phyloP scores from a whole-genome alignment of 2,888 invertebrate genomes.

The Philonicus albiceps region DNA sequence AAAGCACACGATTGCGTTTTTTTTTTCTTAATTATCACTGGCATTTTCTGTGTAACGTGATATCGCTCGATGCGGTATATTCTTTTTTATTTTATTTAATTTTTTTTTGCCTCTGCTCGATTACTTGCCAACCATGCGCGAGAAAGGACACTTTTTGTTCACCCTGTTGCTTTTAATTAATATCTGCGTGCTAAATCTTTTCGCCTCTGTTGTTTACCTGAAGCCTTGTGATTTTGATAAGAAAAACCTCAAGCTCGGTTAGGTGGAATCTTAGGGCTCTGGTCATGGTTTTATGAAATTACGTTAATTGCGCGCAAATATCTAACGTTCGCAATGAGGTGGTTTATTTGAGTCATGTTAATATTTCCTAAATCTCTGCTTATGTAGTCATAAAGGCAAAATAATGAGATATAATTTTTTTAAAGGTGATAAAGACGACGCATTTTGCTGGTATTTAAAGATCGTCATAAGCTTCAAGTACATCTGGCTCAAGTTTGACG shows the following conservation, averaged over 20 bases:
- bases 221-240: background rate
- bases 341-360: background rate
- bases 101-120: background rate
- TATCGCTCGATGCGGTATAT: background rate
- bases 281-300: background rate
- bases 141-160: background rate
- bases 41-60: background rate
- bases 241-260: background rate
- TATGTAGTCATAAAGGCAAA: background rate
- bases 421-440: background rate
- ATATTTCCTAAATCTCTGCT: background rate
- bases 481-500: background rate
- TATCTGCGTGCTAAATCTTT: slow-evolving; percentile 7
- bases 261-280: background rate
- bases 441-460: background rate
- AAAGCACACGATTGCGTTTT: background rate
- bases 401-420: background rate
- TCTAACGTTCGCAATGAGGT: background rate
- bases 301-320: background rate
- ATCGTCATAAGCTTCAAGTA: background rate
- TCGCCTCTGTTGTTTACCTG: background rate
- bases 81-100: too few species aligned
- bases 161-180: background rate
- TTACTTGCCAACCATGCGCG: background rate
- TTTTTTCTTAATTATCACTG: background rate